Evolutionary conservation across 1,140 invertebrate species (phyloP), one percentile per base, ranked within the genome.

Genomic region (Lordiphosa clarofinis): DNA sequence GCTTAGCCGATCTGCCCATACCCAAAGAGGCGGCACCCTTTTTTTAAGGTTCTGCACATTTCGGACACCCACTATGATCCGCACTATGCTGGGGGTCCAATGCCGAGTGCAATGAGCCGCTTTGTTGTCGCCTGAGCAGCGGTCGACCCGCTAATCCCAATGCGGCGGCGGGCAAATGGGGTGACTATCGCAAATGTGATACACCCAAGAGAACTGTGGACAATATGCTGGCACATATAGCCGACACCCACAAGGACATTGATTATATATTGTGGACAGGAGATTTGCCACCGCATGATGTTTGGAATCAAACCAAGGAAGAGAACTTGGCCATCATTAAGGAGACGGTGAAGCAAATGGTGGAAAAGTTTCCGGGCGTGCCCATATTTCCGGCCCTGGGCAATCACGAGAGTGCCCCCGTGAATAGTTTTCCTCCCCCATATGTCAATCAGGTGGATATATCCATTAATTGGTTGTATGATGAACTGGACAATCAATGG

Each of bases 191-290:
- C 71, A 96, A 97, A 81, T 97, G 96, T 73, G 96, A 98, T 89
- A 96, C 95, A 0, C 96, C 96, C 0, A 95, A 96, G 82, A 92
- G 95, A 24, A 97, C 96, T 4, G 93, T 97, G n/a, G 95, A 97
- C 74, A 94, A 96, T 73, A 97, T 97, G 95, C 89, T 97, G 37
- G 92, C 95, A 69, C 95, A 97, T 73, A 97, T 98, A 53, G 92
- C 93, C 4, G 92, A 93, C 53, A 95, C 94, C 10, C 96, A 97
- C 90, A 92, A 94, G 19, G 95, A 97, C 86, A 96, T 99, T 67
- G 97, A 99, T 90, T 98, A 98, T 88, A 98, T 99, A 64, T 89
- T 98, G n/a, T 99, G 97, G 96, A 99, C 98, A 0, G 98, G 98
- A 2, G 98, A 99, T 90, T 89, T 99, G 46, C 97, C 97, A 12